phyloP scores from a whole-genome alignment of 2,113 vertebrate species.

The Silurus glanis region DNA sequence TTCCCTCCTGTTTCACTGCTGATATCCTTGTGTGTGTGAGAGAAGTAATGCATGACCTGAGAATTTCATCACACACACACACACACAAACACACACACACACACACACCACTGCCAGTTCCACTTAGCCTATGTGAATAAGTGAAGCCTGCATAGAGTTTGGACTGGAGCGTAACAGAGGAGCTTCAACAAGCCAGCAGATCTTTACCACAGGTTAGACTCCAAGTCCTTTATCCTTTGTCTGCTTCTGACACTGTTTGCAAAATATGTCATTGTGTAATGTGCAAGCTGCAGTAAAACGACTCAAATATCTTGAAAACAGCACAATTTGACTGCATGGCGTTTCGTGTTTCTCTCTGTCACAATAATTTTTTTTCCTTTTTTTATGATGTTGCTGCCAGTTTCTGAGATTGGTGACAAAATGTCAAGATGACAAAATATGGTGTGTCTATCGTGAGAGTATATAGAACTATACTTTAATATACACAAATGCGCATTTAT shows the following conservation, averaged over 20 bases:
- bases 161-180: slow-evolving; percentile 12
- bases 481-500: neutral
- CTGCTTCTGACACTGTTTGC: slow-evolving; percentile 4
- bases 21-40: slow-evolving; percentile 20
- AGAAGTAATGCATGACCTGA: slow-evolving; percentile 22
- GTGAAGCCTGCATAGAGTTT: slow-evolving; percentile 1
- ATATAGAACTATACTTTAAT: neutral
- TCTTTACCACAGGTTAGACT: slow-evolving; percentile 25
- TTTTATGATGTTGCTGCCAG: neutral
- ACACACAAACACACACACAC: slow-evolving; percentile 33
- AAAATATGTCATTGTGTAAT: slow-evolving; percentile 19
- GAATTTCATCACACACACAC: slow-evolving; percentile 7
- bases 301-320: slow-evolving; percentile 25
- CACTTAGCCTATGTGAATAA: slow-evolving; percentile 15
- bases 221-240: neutral
- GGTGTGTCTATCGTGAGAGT: neutral
- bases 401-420: neutral
- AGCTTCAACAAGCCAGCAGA: neutral
- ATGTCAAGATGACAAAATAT: neutral
- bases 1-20: slow-evolving; percentile 37
- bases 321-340: neutral
- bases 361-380: neutral
- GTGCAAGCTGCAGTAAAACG: slow-evolving; percentile 3
- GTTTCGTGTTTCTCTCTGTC: slow-evolving; percentile 20
- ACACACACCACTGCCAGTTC: slow-evolving; percentile 15